Evolutionary conservation across 1,140 invertebrate genomes (phyloP).

Genomic region (Trypoxylus dichotomus): DNA sequence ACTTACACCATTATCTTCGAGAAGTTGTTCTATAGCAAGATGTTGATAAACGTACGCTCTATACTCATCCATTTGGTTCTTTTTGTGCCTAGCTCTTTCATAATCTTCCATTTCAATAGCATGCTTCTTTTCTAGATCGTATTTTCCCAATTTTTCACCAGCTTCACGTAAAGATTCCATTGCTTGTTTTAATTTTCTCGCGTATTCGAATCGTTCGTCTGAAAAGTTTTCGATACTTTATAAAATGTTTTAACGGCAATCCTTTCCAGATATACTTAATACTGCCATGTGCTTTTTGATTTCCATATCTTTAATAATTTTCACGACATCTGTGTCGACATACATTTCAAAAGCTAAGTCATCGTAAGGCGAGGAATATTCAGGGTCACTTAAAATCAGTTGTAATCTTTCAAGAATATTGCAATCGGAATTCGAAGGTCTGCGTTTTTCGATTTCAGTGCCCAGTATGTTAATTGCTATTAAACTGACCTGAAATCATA

Average conservation of each 20-base stretch:
- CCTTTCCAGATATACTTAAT: slow-evolving; percentile 56
- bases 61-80: slow-evolving; percentile 85
- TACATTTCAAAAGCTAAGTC: slow-evolving; percentile 98
- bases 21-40: slow-evolving; percentile 71
- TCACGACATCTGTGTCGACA: slow-evolving; percentile 89
- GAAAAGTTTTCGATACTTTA: slow-evolving; percentile 40
- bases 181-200: slow-evolving; percentile 83
- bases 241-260: background rate
- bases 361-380: slow-evolving; percentile 83
- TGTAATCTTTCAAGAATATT: slow-evolving; percentile 45
- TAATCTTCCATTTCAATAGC: slow-evolving; percentile 91
- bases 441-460: slow-evolving; percentile 38
- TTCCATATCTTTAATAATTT: slow-evolving; percentile 85
- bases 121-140: slow-evolving; percentile 87
- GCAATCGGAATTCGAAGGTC: slow-evolving; percentile 28
- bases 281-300: slow-evolving; percentile 84
- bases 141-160: slow-evolving; percentile 86
- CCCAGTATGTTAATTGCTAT: slow-evolving; percentile 53
- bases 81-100: slow-evolving; percentile 83
- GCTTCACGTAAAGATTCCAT: slow-evolving; percentile 80
- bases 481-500: slow-evolving; percentile 48
- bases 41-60: slow-evolving; percentile 70
- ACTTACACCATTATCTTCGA: slow-evolving; percentile 77
- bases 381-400: slow-evolving; percentile 57
- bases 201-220: slow-evolving; percentile 92